Conservation (phyloP, 2,797 vertebrate species). For the Etheostoma perlongum region DNA sequence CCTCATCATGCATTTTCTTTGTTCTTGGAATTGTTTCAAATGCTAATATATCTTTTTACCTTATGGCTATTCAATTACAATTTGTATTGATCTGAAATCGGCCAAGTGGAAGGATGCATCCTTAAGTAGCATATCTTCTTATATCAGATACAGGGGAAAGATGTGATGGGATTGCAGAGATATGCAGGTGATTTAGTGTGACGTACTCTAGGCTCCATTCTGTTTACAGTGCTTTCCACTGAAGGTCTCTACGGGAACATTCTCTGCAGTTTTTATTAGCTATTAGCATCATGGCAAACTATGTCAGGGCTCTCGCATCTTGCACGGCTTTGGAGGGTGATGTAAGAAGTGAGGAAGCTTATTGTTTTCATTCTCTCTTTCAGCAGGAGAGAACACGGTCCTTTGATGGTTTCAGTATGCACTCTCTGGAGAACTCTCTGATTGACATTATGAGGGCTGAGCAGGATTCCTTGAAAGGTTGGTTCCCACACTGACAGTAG, state of each 20-base stretch:
- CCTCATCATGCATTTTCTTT: conserved; percentile 10
- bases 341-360: conserved; percentile 52
- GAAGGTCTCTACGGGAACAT: conserved; percentile 26
- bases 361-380: conserved; percentile 80
- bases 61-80: neutral
- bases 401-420: conserved; percentile 96
- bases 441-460: conserved; percentile 99
- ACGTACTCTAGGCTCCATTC: conserved; percentile 32
- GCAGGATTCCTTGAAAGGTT: conserved; percentile 99
- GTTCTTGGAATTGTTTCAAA: conserved; percentile 3
- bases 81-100: conserved; percentile 23
- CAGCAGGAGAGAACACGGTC: conserved; percentile 96
- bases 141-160: neutral
- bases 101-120: neutral
- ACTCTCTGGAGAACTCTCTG: conserved; percentile 98
- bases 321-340: conserved; percentile 31
- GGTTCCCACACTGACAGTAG: conserved; percentile 68
- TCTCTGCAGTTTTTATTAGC: conserved; percentile 33
- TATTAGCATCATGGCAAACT: conserved; percentile 42
- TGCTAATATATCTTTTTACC: neutral
- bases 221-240: conserved; percentile 31
- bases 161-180: conserved; percentile 1
- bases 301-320: conserved; percentile 32
- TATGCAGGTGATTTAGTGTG: conserved; percentile 17
- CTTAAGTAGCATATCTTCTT: neutral